A percentile compares a stretch with the other conserved stretches of the same genome.
phyloP scores from a whole-genome alignment of 23 tunicate species.

The Phallusia fumigata region DNA sequence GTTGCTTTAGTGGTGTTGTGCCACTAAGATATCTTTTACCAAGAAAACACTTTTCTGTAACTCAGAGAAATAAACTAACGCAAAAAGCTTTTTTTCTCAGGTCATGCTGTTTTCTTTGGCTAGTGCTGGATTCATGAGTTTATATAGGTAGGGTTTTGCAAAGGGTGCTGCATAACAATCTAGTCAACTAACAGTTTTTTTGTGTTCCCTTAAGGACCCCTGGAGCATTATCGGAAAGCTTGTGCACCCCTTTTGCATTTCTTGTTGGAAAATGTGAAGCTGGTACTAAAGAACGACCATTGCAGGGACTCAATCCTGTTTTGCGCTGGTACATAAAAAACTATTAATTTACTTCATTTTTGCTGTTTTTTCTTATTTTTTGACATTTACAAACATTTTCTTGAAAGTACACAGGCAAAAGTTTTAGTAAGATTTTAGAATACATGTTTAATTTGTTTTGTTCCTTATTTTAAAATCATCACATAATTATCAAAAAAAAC shows the following conservation, averaged over 20 bases:
- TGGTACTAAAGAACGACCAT: neutral
- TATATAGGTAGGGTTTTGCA: slow-evolving; percentile 27
- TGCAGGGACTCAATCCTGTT: neutral
- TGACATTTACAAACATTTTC: neutral
- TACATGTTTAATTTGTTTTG: too few relatives aligned
- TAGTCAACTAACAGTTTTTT: too few relatives aligned
- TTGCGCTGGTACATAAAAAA: neutral
- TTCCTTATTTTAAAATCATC: too few relatives aligned
- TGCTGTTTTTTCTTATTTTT: neutral
- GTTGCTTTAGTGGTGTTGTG: too few relatives aligned
- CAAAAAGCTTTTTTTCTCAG: slow-evolving; percentile 15
- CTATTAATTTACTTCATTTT: neutral
- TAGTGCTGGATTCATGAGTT: slow-evolving; percentile 42
- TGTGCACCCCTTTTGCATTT: slow-evolving; percentile 13
- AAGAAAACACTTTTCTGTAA: too few relatives aligned
- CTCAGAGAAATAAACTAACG: too few relatives aligned
- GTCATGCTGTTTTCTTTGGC: slow-evolving; percentile 38
- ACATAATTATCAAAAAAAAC: too few relatives aligned
- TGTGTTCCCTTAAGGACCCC: neutral
- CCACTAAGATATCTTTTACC: too few relatives aligned
- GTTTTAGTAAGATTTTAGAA: too few relatives aligned
- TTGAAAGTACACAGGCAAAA: too few relatives aligned
- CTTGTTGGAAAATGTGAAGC: slow-evolving; percentile 21
- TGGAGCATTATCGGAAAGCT: neutral
- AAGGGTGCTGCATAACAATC: too few relatives aligned